phyloP scores from a whole-genome alignment of 2,113 vertebrate species.

The Etia nguti region DNA sequence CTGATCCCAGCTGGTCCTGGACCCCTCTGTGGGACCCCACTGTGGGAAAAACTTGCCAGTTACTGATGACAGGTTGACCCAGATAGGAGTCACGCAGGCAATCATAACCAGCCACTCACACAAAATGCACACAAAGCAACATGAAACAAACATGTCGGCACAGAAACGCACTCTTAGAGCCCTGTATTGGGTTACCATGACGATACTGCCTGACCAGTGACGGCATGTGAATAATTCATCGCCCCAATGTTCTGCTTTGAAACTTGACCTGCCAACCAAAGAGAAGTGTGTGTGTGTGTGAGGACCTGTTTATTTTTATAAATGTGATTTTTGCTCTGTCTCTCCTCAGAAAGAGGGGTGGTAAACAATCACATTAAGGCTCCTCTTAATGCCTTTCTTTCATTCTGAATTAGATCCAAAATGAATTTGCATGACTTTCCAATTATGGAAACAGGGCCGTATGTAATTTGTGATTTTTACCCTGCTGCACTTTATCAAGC shows the following conservation, averaged over 20 bases:
- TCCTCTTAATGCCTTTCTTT: background rate
- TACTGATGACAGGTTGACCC: background rate
- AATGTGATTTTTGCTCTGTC: background rate
- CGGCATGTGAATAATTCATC: slow-evolving; percentile 57
- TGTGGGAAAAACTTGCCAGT: background rate
- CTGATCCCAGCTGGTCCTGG: background rate
- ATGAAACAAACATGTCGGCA: background rate
- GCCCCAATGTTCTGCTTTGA: background rate
- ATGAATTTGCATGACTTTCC: background rate
- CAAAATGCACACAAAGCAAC: background rate
- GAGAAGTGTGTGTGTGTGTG: background rate
- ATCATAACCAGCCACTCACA: background rate
- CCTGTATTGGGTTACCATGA: slow-evolving; percentile 33
- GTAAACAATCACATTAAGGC: background rate
- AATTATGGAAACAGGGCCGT: background rate
- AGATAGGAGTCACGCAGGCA: background rate
- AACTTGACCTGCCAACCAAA: slow-evolving; percentile 28
- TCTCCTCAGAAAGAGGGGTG: background rate
- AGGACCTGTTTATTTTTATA: background rate
- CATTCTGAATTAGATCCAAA: background rate
- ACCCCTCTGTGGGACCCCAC: background rate
- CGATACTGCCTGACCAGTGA: slow-evolving; percentile 8
- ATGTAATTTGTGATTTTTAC: background rate
- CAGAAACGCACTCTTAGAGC: background rate
- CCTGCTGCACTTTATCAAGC: background rate